Conservation (phyloP, 2,888 invertebrate genomes). For the Drosophila robusta region DNA sequence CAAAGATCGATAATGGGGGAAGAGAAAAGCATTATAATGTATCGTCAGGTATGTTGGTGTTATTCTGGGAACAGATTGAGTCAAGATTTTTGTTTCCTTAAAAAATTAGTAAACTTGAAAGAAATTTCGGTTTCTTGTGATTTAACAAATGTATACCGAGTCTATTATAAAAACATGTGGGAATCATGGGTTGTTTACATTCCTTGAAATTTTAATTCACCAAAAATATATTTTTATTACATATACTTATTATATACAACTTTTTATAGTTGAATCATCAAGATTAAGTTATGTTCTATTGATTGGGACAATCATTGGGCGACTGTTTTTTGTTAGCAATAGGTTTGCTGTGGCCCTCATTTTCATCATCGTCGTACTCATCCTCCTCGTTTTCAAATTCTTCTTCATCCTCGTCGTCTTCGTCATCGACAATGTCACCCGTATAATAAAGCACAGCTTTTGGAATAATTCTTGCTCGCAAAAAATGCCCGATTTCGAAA, state of each 20-base stretch:
- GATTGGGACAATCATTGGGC: constrained; percentile 90
- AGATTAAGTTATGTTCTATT: constrained; percentile 85
- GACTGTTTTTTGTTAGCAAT: constrained; percentile 77
- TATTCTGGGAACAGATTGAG: too few relatives aligned
- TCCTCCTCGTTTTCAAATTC: constrained; percentile 88
- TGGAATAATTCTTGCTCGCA: constrained; percentile 98
- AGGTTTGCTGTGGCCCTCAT: constrained; percentile 86
- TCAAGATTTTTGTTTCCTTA: too few relatives aligned
- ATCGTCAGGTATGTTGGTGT: too few relatives aligned
- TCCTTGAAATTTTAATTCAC: constrained; percentile 62
- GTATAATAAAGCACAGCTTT: constrained; percentile 98
- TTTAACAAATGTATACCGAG: too few relatives aligned
- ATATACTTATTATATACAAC: constrained; percentile 61
- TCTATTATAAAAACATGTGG: too few relatives aligned
- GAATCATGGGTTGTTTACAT: constrained; percentile 16
- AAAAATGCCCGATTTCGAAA: constrained; percentile 99
- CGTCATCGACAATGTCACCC: constrained; percentile 93
- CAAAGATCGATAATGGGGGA: too few relatives aligned
- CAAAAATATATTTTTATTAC: constrained; percentile 65
- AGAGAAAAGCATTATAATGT: too few relatives aligned
- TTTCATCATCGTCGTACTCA: constrained; percentile 88
- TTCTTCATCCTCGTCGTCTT: constrained; percentile 88
- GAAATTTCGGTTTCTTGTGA: too few relatives aligned
- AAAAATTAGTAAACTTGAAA: too few relatives aligned
- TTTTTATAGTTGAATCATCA: constrained; percentile 32